Base-by-base conservation (phyloP, 2,888 invertebrate genomes). In the Drosophila anomalata region DNA sequence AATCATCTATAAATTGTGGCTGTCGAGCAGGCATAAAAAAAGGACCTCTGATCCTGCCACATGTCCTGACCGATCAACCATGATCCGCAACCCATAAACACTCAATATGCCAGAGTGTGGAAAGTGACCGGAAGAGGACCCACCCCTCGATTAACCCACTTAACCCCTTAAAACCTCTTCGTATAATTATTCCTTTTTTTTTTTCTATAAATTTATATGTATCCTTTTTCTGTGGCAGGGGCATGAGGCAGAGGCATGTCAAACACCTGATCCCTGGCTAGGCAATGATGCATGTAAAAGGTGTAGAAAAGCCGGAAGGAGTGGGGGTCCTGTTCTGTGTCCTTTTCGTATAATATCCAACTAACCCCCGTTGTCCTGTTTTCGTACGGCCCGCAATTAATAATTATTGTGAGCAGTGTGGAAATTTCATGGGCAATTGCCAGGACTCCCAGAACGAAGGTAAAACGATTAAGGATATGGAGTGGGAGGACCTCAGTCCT, bases 391-490 rank as follows among this genome's bases (percentile, higher is more conserved):
- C 44, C 73, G 69, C 79, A 89, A 85, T 86, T 83, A 81, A 85
- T 88, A 87, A 88, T 87, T 88, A 84, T 84, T 76, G 77, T 78
- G 74, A 82, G 76, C 77, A 52, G 76, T 76, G 65, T 78, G 75
- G 70, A 85, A 82, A 88, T 90, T 90, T 90, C 88, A 90, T 87
- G 89, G 90, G 80, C 79, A 90, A 89, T 90, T 89, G 85, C 80
- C 66, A 60, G 42, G 56, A 24, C 31, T 17, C 36, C 24, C 47
- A 39, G 44, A 41, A 17, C 12, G 39, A 11, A 22, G 20, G 41
- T 11, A 12, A 31, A 20, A 17, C 51, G 36, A 29, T 41, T 24
- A 31, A 42, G 22, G 24, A 44, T 44, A 22, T 33, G 14, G 42
- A 9, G 53, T 44, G 41, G 33, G 58, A 8, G 33, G 55, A 47